Evolutionary conservation across 2,113 vertebrate species (phyloP).

Genomic region (Amazona vittata): DNA sequence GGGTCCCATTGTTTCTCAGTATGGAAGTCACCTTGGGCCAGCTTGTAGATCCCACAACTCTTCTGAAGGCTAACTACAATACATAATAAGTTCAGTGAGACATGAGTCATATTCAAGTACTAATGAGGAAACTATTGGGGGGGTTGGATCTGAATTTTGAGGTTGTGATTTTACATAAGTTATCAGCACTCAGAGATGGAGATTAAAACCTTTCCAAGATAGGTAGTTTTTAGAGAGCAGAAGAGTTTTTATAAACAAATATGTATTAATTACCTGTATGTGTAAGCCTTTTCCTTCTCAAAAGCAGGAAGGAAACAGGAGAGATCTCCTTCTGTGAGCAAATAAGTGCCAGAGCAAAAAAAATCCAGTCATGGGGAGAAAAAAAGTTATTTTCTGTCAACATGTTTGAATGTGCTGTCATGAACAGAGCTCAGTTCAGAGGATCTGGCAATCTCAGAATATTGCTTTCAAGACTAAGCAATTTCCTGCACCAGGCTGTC

Average conservation of each 20-base stretch:
- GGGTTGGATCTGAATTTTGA: background rate
- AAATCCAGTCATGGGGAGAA: background rate
- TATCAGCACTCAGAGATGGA: background rate
- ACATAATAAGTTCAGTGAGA: background rate
- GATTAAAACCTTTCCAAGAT: background rate
- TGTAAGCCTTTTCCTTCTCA: background rate
- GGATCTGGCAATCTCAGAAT: background rate
- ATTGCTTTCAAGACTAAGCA: background rate
- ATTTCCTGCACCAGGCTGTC: background rate
- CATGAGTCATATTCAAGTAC: background rate
- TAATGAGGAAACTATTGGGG: background rate
- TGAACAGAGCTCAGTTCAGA: slow-evolving; percentile 13
- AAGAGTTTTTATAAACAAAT: background rate
- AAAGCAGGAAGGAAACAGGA: background rate
- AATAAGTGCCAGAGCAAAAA: background rate
- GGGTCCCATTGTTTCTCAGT: background rate
- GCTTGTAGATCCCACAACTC: background rate
- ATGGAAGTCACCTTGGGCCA: background rate
- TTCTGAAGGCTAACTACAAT: background rate
- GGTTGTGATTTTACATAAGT: background rate
- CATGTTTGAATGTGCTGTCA: background rate
- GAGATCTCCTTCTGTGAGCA: background rate
- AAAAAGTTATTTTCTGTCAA: background rate
- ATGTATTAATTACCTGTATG: background rate
- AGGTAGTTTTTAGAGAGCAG: background rate